phyloP scores from a whole-genome alignment of 2,888 invertebrate species.

The Pterostichus madidus region DNA sequence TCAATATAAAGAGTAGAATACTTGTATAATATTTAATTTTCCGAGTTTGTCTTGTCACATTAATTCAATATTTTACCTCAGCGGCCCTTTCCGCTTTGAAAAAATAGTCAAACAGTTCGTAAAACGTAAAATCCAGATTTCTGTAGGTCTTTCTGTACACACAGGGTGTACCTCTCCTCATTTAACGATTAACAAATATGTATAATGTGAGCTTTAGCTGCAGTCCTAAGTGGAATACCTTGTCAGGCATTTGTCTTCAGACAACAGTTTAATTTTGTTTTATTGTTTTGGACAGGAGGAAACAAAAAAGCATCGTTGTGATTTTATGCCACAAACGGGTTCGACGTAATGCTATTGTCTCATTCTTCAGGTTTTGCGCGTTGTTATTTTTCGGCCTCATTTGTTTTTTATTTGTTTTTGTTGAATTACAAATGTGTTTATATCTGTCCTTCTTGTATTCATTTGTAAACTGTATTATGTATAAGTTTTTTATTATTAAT shows the following conservation, averaged over 20 bases:
- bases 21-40: background rate
- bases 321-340: constrained; percentile 40
- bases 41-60: background rate
- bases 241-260: constrained; percentile 75
- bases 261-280: constrained; percentile 75
- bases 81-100: background rate
- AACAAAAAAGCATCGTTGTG: constrained; percentile 29
- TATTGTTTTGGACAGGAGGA: constrained; percentile 71
- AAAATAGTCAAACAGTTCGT: constrained; percentile 11
- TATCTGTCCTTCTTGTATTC: constrained; percentile 30
- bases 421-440: constrained; percentile 44
- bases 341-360: constrained; percentile 34
- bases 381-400: constrained; percentile 1
- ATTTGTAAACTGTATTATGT: constrained; percentile 46
- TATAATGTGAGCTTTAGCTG: constrained; percentile 73
- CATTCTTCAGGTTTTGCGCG: constrained; percentile 44
- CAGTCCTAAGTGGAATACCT: constrained; percentile 75
- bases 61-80: constrained; percentile 9
- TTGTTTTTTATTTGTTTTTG: constrained; percentile 28
- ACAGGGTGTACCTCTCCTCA: constrained; percentile 69
- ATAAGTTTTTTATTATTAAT: constrained; percentile 44
- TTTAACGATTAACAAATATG: constrained; percentile 75
- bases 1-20: background rate
- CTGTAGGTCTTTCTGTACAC: constrained; percentile 14
- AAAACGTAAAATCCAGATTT: background rate